Conservation (phyloP, 2,797 vertebrate species). For the Acanthopagrus latus region DNA sequence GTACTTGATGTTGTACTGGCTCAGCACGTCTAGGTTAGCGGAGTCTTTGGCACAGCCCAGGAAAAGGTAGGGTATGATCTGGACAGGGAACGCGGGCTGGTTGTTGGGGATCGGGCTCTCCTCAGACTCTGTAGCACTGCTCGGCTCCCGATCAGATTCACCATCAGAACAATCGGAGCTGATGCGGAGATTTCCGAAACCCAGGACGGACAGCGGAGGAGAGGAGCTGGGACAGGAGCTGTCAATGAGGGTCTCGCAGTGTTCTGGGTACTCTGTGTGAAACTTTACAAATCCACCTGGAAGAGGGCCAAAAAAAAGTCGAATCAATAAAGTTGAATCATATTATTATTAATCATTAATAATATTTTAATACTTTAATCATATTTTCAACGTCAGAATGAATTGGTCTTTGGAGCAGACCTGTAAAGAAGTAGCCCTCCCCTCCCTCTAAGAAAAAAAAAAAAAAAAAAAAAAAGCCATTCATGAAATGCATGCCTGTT, state of each 20-base stretch:
- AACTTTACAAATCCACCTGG: conserved; percentile 98
- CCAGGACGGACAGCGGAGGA: conserved; percentile 92
- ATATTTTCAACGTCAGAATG: neutral
- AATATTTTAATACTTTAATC: neutral
- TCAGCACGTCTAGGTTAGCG: conserved; percentile 95
- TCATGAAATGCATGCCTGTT: conserved; percentile 80
- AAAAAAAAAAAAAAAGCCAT: conserved; percentile 59
- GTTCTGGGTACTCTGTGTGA: conserved; percentile 93
- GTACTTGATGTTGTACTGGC: conserved; percentile 98
- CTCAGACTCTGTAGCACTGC: conserved; percentile 95
- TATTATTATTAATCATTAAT: no score
- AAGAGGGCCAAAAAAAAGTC: conserved; percentile 41
- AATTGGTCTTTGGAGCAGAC: neutral
- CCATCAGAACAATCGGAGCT: conserved; percentile 97
- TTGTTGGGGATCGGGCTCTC: conserved; percentile 95
- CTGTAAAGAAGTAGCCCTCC: conserved; percentile 23
- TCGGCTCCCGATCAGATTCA: conserved; percentile 95
- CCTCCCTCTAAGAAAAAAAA: conserved; percentile 6
- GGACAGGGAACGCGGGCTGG: conserved; percentile 96
- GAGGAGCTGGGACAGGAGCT: conserved; percentile 93
- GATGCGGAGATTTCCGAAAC: conserved; percentile 95
- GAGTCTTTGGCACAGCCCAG: conserved; percentile 99
- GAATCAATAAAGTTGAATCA: neutral
- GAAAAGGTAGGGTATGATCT: conserved; percentile 98
- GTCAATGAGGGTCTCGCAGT: conserved; percentile 97